Percentiles rank a stretch among this genome's conserved stretches.
Evolutionary conservation across 2,888 invertebrate genomes (phyloP).

Genomic region (Aphrophora alni): DNA sequence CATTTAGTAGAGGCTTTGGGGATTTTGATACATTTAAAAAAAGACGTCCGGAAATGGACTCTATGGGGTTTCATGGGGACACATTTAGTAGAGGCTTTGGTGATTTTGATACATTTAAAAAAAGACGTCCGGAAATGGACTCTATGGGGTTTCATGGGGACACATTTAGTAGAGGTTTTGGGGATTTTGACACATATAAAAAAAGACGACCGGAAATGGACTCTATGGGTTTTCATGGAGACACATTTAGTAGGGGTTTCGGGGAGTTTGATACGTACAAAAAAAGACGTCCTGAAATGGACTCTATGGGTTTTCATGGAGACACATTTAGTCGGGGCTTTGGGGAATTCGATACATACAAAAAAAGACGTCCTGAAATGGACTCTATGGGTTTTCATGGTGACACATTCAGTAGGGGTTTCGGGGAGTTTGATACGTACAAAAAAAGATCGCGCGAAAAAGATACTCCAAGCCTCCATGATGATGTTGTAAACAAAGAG

Average conservation of each 20-base stretch:
- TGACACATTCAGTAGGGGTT: constrained; percentile 54
- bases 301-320: constrained; percentile 53
- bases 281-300: constrained; percentile 52
- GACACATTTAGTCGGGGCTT: constrained; percentile 53
- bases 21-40: constrained; percentile 55
- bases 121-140: constrained; percentile 53
- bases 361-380: constrained; percentile 52
- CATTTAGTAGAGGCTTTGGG: constrained; percentile 54
- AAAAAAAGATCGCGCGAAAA: constrained; percentile 52
- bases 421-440: constrained; percentile 54
- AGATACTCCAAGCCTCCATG: constrained; percentile 54
- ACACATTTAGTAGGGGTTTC: constrained; percentile 54
- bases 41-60: constrained; percentile 52
- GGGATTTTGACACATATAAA: constrained; percentile 55
- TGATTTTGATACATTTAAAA: constrained; percentile 52
- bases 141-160: constrained; percentile 54
- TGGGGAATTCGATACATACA: constrained; percentile 53
- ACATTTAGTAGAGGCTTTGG: constrained; percentile 53
- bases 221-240: constrained; percentile 54
- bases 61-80: constrained; percentile 54
- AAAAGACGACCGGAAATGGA: constrained; percentile 51
- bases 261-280: constrained; percentile 55
- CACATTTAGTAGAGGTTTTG: constrained; percentile 53
- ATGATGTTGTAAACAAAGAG: constrained; percentile 53
- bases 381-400: constrained; percentile 54